A percentile compares a stretch with the other conserved stretches of the same genome.
phyloP scores from a whole-genome alignment of 2,797 vertebrate genomes.

The Mionectes olivaceus region DNA sequence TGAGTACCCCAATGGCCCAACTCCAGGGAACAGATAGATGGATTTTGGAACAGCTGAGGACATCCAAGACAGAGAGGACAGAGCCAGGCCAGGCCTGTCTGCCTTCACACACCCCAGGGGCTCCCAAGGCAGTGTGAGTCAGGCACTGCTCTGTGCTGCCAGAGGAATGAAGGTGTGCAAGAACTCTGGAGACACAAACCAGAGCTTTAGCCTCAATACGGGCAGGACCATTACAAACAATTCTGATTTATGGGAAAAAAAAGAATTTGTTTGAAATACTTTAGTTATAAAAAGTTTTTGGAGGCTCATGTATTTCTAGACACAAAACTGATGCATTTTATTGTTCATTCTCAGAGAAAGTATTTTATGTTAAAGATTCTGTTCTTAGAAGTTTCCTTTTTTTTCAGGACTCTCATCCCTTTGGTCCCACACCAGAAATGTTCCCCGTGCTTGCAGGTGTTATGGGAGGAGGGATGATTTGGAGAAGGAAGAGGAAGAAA shows the following conservation, averaged over 20 bases:
- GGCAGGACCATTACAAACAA: neutral
- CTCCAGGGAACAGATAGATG: neutral
- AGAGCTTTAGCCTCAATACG: neutral
- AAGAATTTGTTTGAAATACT: neutral
- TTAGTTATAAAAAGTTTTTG: neutral
- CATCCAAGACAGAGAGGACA: neutral
- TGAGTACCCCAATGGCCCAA: neutral
- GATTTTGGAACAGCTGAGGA: neutral
- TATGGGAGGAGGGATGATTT: neutral
- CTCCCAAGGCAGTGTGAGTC: neutral
- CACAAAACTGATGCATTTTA: neutral
- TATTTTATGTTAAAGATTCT: neutral
- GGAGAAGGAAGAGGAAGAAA: neutral
- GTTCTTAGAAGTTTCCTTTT: neutral
- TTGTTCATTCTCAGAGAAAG: neutral
- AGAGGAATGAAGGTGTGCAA: neutral
- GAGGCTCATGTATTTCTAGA: neutral
- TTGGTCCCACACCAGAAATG: neutral
- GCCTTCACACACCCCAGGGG: neutral
- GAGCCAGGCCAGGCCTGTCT: neutral
- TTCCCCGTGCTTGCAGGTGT: neutral
- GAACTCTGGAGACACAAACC: neutral
- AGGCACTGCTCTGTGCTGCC: neutral
- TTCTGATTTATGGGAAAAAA: neutral
- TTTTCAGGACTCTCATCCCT: neutral